Evolutionary conservation across 1,140 invertebrate species (phyloP), one percentile per base, ranked within the genome.

Genomic region (Doryteuthis pealeii): DNA sequence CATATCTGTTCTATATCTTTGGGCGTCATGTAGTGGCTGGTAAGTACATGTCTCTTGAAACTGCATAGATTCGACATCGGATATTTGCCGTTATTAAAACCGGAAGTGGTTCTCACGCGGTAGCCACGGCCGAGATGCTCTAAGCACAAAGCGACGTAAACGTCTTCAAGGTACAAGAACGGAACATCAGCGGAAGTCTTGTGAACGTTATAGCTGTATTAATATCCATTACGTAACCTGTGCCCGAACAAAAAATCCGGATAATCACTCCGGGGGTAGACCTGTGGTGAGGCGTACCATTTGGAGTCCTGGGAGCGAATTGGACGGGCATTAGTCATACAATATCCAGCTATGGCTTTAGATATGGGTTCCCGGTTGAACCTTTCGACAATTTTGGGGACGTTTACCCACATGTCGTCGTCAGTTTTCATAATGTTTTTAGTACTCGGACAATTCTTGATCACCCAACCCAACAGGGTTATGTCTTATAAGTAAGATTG

Each of bases 401-500:
- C 68, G 79, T 90, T 89, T 5, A 90, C 78, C 77, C 86, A 89
- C 81, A 89, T 88, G 77, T 90, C 90, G 72, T 90, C 90, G 73
- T 90, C 90, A 35, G 86, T 86, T 77, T 90, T 90, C 71, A 90
- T 77, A 26, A 80, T 71, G 76, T 80, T 87, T 74, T 70, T 77
- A 5, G 92, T 93, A 78, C 90, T 88, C 76, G 80, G 77, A 83
- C 87, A 91, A 85, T 91, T 89, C 83, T 92, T 91, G 6, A 90
- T 89, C 65, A 91, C 90, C 92, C 93, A 96, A 83, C 94, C 93
- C 30, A 95, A 90, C 2, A 90, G 91, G 91, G 94, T 93, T 5
- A 93, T 84, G 95, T 93, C 85, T 95, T 96, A 80, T 94, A 94
- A 1, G 94, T 95, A 87, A 96, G 90, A 86, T 95, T 95, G 74